A percentile compares a stretch with the other conserved stretches of the same genome.
These are phyloP conservation scores for Edolisoma coerulescens DNA, from an alignment of 2,113 vertebrate species.

Conservation along the genomic window DNA sequence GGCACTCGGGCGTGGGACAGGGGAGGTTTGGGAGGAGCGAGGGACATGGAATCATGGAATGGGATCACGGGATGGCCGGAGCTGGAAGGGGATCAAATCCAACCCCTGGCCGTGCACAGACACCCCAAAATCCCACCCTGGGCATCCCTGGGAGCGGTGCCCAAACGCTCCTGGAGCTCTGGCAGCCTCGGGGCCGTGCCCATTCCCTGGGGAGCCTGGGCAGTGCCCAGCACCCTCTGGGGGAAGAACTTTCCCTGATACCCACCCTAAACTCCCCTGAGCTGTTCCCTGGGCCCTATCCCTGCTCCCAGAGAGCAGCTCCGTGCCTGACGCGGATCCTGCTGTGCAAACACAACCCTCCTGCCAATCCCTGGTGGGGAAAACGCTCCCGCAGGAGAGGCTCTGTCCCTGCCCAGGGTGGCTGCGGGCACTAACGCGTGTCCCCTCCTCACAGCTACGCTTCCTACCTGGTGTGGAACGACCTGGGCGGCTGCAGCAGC, in stretches of 20 bases:
- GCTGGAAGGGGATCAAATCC: background rate
- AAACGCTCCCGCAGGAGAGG: fast-evolving
- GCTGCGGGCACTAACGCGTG: fast-evolving
- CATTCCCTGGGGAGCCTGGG: background rate
- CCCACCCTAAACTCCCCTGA: background rate
- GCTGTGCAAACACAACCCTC: fast-evolving
- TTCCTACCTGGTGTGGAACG: constrained; percentile 89
- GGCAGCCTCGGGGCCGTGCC: background rate
- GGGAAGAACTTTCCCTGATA: fast-evolving
- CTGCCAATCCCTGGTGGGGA: fast-evolving
- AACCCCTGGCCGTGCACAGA: background rate
- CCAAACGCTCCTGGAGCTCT: background rate
- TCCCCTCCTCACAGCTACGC: constrained; percentile 75
- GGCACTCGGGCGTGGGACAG: background rate
- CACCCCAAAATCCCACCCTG: background rate
- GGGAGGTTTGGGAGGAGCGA: background rate
- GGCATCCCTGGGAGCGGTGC: fast-evolving
- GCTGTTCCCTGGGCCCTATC: background rate
- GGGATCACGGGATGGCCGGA: background rate
- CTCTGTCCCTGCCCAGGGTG: fast-evolving
- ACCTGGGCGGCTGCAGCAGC: constrained; percentile 81
- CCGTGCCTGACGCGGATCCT: fast-evolving
- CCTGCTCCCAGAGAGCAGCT: background rate
- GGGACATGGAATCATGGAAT: background rate
- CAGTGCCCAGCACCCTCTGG: background rate